phyloP scores from a whole-genome alignment of 2,113 vertebrate species.

The Larimichthys polyactis region DNA sequence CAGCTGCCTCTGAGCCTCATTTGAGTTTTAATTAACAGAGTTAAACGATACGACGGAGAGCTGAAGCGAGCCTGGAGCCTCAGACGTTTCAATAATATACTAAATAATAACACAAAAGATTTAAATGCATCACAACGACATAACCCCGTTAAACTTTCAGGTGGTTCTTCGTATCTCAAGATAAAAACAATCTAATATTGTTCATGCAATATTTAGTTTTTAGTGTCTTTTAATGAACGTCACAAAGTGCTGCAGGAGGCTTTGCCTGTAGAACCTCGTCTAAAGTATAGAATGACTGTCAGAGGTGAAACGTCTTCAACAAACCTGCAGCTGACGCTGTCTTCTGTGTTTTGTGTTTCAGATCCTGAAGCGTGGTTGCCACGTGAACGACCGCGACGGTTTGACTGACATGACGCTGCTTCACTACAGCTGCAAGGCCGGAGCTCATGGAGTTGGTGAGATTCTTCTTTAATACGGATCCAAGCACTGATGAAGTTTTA shows the following conservation, averaged over 20 bases:
- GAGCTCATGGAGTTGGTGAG: slow-evolving; percentile 94
- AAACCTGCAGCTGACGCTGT: not conserved
- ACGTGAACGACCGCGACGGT: slow-evolving; percentile 93
- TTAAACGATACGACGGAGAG: not conserved
- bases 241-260: slow-evolving; percentile 3
- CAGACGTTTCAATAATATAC: no score
- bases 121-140: no score
- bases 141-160: no score
- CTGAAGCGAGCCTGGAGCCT: not conserved
- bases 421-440: slow-evolving; percentile 95
- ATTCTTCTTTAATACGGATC: no score
- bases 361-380: slow-evolving; percentile 94
- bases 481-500: not conserved
- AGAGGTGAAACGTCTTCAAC: not conserved
- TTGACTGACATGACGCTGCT: slow-evolving; percentile 95
- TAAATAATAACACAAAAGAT: no score
- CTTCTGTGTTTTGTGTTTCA: slow-evolving; percentile 52
- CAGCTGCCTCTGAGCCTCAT: no score
- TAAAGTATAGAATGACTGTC: slow-evolving; percentile 69
- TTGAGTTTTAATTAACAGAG: no score
- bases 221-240: no score
- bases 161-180: no score
- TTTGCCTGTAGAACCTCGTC: slow-evolving; percentile 77
- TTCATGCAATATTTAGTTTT: no score
- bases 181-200: no score